Conservation (phyloP, 2,888 invertebrate genomes). For the Macaria notata region DNA sequence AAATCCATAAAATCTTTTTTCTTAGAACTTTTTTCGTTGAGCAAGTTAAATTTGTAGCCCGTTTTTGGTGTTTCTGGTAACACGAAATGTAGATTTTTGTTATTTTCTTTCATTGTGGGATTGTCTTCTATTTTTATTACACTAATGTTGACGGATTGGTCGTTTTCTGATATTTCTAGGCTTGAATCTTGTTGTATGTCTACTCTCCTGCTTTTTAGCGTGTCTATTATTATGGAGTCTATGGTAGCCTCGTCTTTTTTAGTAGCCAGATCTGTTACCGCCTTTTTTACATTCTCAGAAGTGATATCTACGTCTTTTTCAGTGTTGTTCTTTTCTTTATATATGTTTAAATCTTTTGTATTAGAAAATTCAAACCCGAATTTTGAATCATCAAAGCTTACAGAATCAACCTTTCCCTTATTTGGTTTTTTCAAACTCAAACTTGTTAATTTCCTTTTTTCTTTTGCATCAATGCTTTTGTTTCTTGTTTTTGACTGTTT, state of each 20-base stretch:
- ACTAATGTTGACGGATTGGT: conserved; percentile 53
- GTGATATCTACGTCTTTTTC: too few species aligned
- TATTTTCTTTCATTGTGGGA: conserved; percentile 15
- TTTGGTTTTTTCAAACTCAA: too few species aligned
- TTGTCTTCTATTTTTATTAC: conserved; percentile 44
- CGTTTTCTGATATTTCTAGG: conserved; percentile 59
- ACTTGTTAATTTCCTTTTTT: too few species aligned
- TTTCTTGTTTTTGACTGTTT: too few species aligned
- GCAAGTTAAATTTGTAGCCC: conserved; percentile 52
- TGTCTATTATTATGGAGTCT: conserved; percentile 29
- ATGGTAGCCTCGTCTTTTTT: neutral
- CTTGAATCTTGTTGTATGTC: conserved; percentile 54
- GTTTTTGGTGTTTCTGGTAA: conserved; percentile 39
- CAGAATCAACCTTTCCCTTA: too few species aligned
- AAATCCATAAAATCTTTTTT: conserved; percentile 50
- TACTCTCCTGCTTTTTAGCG: conserved; percentile 51
- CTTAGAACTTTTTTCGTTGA: conserved; percentile 42
- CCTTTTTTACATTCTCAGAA: too few species aligned
- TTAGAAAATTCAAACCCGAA: too few species aligned
- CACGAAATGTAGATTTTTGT: conserved; percentile 19
- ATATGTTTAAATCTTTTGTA: too few species aligned
- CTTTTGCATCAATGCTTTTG: too few species aligned
- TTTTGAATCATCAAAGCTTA: too few species aligned
- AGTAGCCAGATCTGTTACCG: too few species aligned
- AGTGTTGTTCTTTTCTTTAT: too few species aligned